Evolutionary conservation across 2,113 vertebrate species (phyloP), one percentile per base, ranked within the genome.

Genomic region (Notarius quadriscutis): DNA sequence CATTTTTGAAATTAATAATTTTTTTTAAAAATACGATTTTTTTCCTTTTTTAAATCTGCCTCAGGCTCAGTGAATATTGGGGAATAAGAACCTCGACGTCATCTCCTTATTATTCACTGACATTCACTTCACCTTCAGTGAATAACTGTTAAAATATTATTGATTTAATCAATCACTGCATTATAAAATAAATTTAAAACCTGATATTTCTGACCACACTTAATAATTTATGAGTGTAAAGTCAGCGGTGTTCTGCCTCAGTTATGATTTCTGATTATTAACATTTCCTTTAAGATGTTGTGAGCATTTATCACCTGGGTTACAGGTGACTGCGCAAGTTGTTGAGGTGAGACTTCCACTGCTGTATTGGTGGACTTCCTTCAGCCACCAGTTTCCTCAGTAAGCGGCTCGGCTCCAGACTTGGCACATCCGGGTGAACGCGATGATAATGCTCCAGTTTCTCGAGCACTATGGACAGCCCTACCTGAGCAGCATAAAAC

Each of bases 401-500:
- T 86, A 97, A 94, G 83, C 86, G 34, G 55, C 95, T 96, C 75
- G 98, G 98, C 88, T 88, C 92, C 77, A 99, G 91, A 12, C 83
- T 50, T 0, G 97, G 97, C 78, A 97, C 91, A 22, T 99, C 96
- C 10, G 95, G 96, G 90, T 98, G 94, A 41, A 90, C 89, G 84
- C 93, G 90, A 0, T 96, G 93, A 91, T 97, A 96, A 63, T 95
- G 93, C 89, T 97, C 95, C 91, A 99, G 92, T 88, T 94, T 95
- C 85, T 95, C 94, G 89, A 97, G 91, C 53, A 99, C 55, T 0
- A 0, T 93, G 27, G 93, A 86, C 67, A 99, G 91, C 2, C 98
- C 98, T 12, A 98, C 89, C 0, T 94, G 95, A 77, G 91, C 88
- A 6, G 97, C 97, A 0, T 99, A 96, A 93, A 96, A 98, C 98